Conservation (phyloP, 2,113 vertebrate species). For the Neogale vison region DNA sequence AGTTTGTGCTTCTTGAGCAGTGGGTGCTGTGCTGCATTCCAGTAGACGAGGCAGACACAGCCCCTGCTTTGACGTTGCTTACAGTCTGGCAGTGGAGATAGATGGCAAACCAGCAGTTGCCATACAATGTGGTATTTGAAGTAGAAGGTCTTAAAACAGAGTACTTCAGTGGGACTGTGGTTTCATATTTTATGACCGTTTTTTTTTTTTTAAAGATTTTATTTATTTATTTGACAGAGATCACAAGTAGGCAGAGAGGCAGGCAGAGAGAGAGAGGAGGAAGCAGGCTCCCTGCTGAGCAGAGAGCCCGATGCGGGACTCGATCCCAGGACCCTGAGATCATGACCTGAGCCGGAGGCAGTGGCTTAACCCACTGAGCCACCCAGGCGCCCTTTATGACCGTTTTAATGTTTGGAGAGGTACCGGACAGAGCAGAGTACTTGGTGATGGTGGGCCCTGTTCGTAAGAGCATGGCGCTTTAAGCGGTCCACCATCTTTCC, state of each 20-base stretch:
- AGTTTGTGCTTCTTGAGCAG: background rate
- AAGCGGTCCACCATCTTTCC: background rate
- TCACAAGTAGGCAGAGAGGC: too few species aligned
- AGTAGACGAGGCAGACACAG: background rate
- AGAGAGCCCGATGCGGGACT: too few species aligned
- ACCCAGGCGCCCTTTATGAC: too few species aligned
- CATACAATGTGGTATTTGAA: background rate
- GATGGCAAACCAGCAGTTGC: background rate
- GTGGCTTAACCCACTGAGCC: too few species aligned
- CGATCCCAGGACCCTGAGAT: too few species aligned
- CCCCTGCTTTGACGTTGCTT: background rate
- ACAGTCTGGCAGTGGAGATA: background rate
- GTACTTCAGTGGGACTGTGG: background rate
- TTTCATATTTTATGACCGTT: background rate
- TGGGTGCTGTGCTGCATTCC: background rate
- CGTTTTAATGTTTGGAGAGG: background rate
- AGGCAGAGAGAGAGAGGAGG: too few species aligned
- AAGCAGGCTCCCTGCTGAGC: too few species aligned
- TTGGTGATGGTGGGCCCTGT: background rate
- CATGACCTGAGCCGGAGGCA: too few species aligned
- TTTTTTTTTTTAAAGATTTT: too few species aligned
- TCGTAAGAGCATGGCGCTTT: background rate
- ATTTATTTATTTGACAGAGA: too few species aligned
- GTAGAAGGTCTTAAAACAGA: background rate
- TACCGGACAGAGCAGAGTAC: background rate